Evolutionary conservation across 2,888 invertebrate species (phyloP).

Genomic region (Limnephilus rhombicus): DNA sequence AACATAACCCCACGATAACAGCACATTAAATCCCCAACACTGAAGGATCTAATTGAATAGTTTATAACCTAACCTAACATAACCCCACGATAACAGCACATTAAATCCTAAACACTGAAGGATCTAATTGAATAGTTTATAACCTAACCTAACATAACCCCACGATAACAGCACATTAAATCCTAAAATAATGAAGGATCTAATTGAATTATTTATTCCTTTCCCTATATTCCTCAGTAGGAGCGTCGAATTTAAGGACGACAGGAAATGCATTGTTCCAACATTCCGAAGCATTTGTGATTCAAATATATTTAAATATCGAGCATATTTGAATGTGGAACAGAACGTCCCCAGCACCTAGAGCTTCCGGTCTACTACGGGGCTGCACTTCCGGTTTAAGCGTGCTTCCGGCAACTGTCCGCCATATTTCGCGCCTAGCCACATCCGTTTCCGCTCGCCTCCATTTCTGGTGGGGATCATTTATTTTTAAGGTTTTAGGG

Average conservation of each 20-base stretch:
- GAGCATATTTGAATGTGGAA: constrained; percentile 26
- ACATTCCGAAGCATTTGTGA: constrained; percentile 13
- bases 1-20: background rate
- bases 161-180: background rate
- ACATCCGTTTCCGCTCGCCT: constrained; percentile 39
- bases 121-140: background rate
- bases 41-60: too few species aligned
- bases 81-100: background rate
- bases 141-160: background rate
- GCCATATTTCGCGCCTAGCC: constrained; percentile 51
- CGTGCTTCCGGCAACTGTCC: constrained; percentile 44
- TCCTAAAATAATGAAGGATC: background rate
- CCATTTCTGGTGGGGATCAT: background rate
- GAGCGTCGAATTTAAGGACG: background rate
- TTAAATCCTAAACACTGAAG: too few species aligned
- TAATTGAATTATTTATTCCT: background rate
- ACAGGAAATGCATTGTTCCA: constrained; percentile 20
- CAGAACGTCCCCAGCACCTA: background rate
- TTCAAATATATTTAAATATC: constrained; percentile 39
- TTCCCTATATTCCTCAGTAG: too few species aligned
- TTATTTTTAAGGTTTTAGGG: background rate
- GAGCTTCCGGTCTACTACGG: constrained; percentile 4
- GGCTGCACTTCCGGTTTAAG: constrained; percentile 45
- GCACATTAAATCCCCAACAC: too few species aligned
- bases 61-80: background rate